Percentiles rank a stretch among this genome's conserved stretches.
Evolutionary conservation across 2,113 vertebrate species (phyloP).

Genomic region (Heterotis niloticus): DNA sequence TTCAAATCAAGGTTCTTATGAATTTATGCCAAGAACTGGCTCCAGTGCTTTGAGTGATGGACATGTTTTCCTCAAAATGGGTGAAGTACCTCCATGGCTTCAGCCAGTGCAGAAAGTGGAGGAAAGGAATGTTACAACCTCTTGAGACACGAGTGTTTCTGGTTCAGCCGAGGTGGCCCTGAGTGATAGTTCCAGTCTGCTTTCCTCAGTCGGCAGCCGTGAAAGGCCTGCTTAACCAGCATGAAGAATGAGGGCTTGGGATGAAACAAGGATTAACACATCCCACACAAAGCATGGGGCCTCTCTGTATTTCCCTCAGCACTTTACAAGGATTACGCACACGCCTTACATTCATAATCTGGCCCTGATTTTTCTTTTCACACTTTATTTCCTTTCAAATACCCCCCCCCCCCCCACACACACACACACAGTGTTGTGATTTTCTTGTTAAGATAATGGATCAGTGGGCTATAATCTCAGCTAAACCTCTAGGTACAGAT

Average conservation of each 20-base stretch:
- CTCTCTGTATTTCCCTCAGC: neutral
- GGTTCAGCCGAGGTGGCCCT: neutral
- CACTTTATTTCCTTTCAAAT: neutral
- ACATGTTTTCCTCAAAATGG: too few relatives aligned
- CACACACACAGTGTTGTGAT: neutral
- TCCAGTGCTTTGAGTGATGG: too few relatives aligned
- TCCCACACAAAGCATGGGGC: neutral
- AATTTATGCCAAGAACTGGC: too few relatives aligned
- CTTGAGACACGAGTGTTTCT: too few relatives aligned
- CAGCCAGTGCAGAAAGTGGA: too few relatives aligned
- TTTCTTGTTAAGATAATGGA: neutral
- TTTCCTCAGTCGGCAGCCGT: conserved; percentile 11
- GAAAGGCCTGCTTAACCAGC: neutral
- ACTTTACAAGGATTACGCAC: neutral
- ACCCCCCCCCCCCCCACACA: neutral
- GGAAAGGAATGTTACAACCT: too few relatives aligned
- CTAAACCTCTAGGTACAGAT: conserved; percentile 1
- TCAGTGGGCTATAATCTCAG: neutral
- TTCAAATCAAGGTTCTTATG: too few relatives aligned
- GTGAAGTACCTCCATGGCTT: too few relatives aligned
- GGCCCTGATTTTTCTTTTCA: neutral
- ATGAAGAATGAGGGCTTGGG: neutral
- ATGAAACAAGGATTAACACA: neutral
- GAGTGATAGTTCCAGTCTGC: conserved; percentile 43
- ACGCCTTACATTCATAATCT: neutral